Base-by-base conservation (phyloP, 37 sponge, comb jelly and placozoan species). In the Spongia lamella region DNA sequence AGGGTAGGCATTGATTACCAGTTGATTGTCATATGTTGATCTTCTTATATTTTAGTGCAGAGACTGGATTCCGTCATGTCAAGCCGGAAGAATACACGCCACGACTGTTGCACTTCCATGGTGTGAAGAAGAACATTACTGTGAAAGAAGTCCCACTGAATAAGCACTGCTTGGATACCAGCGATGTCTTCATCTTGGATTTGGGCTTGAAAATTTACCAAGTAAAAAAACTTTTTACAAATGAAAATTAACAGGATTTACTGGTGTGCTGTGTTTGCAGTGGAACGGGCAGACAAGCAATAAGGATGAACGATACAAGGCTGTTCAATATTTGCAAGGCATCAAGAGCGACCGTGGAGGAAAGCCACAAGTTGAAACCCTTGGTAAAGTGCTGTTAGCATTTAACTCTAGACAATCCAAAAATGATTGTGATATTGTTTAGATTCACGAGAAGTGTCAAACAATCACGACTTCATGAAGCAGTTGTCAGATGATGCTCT, bases 281-380 rank as follows among this genome's bases (percentile, higher is more conserved):
- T 97, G 93, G 90, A 88, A 92, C 58, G 98, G 98, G 9, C 86
- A 81, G 55, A 92, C 89, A 0, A 83, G 88, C 72, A 97, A 97
- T 79, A 97, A 97, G 78, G 96, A 97, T 70, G 98, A 97, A 84
- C 88, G 87, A 72, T 85, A 92, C 81, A 97, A 89, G 72, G 98
- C 90, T 32, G 79, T 86, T 7, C 98, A 97, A 68, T 92, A 72
- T 68, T 54, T 89, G 0, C 89, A 90, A 51, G 77, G 77, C 11
- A 43, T 97, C 53, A 94, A 93, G 88, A 90, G 83, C 61, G 92
- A 91, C 32, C 83, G 92, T 35, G 74, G 79, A 43, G 92, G 92
- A 22, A 86, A 86, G 57, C 79, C 84, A 11, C 77, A 66, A 16
- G 84, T 86, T 3, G 88, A 91, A 74, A 58, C 70, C 43, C 54